Percentiles rank a stretch among this genome's conserved stretches.
Conservation (phyloP, 64 coral and sea anemone genomes). For the Actinia tenebrosa region DNA sequence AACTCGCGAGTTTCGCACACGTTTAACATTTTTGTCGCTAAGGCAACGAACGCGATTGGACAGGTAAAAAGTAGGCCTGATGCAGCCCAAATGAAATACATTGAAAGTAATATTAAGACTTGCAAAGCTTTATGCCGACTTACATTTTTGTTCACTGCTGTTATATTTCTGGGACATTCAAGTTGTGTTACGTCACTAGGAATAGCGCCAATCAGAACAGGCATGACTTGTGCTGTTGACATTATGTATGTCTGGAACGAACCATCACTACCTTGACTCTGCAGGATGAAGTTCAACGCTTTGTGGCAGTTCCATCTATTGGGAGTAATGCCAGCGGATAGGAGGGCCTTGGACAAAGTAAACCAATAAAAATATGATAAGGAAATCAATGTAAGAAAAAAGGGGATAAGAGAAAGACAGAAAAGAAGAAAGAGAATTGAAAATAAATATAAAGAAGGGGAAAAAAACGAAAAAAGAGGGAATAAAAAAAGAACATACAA, state of each 20-base stretch:
- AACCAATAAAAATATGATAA: too few species aligned
- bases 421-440: too few species aligned
- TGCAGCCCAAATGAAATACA: background rate
- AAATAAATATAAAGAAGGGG: background rate
- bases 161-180: background rate
- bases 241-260: slow-evolving; percentile 21
- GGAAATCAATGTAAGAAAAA: too few species aligned
- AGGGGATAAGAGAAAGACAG: too few species aligned
- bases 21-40: too few species aligned
- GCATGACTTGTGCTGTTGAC: slow-evolving; percentile 17
- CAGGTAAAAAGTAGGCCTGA: too few species aligned
- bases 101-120: background rate
- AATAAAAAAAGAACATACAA: too few species aligned
- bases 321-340: background rate
- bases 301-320: slow-evolving; percentile 2
- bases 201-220: slow-evolving; percentile 34
- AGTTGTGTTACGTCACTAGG: slow-evolving; percentile 25
- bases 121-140: background rate
- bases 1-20: too few species aligned
- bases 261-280: slow-evolving; percentile 31
- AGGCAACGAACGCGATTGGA: too few species aligned
- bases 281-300: slow-evolving; percentile 21
- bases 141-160: background rate
- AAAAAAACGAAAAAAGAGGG: too few species aligned
- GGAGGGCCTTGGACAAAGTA: slow-evolving; percentile 10